Conservation (phyloP, 2,113 vertebrate genomes). For the Xiphorhynchus elegans region DNA sequence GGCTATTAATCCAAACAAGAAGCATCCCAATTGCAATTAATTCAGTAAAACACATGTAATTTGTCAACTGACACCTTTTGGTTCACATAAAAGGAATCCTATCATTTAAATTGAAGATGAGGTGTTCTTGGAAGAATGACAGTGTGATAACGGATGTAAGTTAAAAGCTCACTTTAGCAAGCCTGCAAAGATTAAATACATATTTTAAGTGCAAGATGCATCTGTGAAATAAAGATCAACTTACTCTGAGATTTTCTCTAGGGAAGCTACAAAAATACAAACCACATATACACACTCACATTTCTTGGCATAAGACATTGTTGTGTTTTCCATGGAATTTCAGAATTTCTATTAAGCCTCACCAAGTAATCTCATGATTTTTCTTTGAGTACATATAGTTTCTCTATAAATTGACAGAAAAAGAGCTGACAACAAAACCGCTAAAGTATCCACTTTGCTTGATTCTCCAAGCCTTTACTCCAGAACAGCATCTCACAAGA, state of each 20-base stretch:
- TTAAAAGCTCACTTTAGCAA: constrained; percentile 19
- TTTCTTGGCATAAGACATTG: neutral
- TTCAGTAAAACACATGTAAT: neutral
- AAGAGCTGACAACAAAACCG: neutral
- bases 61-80: constrained; percentile 18
- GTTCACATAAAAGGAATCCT: constrained; percentile 2
- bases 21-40: neutral
- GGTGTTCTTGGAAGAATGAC: neutral
- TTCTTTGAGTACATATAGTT: neutral
- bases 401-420: neutral
- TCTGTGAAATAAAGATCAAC: constrained; percentile 10
- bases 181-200: neutral
- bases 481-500: neutral
- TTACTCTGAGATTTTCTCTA: constrained; percentile 17
- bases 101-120: constrained; percentile 25
- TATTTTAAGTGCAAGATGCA: constrained; percentile 11
- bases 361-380: neutral
- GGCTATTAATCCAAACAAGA: neutral
- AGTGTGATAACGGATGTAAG: neutral
- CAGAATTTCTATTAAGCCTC: neutral
- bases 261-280: constrained; percentile 11
- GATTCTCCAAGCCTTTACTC: neutral
- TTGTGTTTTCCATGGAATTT: neutral
- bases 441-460: neutral
- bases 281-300: neutral